Evolutionary conservation across 2,113 vertebrate genomes (phyloP).

Genomic region (Sporophila hypoxantha): DNA sequence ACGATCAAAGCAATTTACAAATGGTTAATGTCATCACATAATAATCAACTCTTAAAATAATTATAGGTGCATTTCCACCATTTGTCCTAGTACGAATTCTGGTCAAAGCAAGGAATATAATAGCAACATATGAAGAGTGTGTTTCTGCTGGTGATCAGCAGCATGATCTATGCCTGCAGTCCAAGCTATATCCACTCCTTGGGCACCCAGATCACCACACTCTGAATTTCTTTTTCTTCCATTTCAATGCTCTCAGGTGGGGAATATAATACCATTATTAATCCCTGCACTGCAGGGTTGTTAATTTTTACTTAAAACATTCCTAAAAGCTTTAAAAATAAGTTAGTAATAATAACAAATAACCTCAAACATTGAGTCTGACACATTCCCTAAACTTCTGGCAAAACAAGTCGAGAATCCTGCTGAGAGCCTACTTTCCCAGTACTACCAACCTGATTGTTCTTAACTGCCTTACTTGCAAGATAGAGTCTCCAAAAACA

Average conservation of each 20-base stretch:
- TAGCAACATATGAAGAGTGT: fast-evolving
- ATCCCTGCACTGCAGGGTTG: neutral
- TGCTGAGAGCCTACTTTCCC: neutral
- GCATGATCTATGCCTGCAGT: neutral
- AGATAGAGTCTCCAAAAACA: neutral
- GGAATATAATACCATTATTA: neutral
- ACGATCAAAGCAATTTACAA: neutral
- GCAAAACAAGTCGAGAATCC: neutral
- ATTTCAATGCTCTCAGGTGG: neutral
- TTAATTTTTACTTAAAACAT: neutral
- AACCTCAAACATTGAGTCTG: neutral
- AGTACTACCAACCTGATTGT: neutral
- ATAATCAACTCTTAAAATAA: neutral
- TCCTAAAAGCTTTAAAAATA: constrained; percentile 8
- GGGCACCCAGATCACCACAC: neutral
- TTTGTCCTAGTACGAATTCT: neutral
- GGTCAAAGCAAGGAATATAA: neutral
- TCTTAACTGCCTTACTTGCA: neutral
- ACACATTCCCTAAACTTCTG: neutral
- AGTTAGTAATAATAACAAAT: neutral
- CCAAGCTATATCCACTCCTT: neutral
- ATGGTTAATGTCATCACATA: neutral
- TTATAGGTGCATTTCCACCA: neutral
- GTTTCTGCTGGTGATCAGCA: neutral
- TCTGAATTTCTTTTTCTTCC: neutral